Percentiles rank a stretch among this genome's conserved stretches.
Evolutionary conservation across 1,140 invertebrate genomes (phyloP).

Genomic region (Zophobas morio): DNA sequence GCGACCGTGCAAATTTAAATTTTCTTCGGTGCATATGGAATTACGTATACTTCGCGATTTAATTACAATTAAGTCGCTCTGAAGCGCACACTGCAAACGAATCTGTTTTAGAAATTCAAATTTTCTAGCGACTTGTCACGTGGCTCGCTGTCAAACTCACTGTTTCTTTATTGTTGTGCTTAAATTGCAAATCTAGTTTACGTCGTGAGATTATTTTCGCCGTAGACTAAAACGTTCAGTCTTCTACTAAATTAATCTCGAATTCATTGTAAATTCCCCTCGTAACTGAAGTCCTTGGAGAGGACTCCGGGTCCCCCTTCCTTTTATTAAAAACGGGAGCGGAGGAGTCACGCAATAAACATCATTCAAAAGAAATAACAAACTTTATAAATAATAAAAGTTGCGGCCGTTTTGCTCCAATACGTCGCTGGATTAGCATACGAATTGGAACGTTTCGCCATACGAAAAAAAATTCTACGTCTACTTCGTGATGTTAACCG

Average conservation of each 20-base stretch:
- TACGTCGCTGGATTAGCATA: constrained; percentile 25
- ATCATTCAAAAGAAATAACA: constrained; percentile 19
- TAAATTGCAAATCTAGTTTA: constrained; percentile 44
- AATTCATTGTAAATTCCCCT: constrained; percentile 50
- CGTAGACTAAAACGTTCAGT: constrained; percentile 48
- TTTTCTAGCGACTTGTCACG: constrained; percentile 12
- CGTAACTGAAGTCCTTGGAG: constrained; percentile 27
- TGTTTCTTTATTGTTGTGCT: constrained; percentile 33
- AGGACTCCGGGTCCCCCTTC: constrained; percentile 7
- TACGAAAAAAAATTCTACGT: neutral
- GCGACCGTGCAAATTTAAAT: neutral
- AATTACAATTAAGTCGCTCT: constrained; percentile 29
- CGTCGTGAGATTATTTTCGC: constrained; percentile 43
- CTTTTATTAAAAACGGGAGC: constrained; percentile 33
- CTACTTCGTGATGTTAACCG: neutral
- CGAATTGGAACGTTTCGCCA: constrained; percentile 23
- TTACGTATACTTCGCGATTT: neutral
- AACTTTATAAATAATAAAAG: constrained; percentile 37
- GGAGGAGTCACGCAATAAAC: constrained; percentile 26
- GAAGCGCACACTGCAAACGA: neutral
- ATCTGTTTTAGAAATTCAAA: constrained; percentile 28
- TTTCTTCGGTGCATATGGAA: neutral
- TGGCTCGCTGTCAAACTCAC: constrained; percentile 13
- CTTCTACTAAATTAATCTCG: constrained; percentile 53
- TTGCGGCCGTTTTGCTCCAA: constrained; percentile 25